These are phyloP conservation scores for Panthera tigris DNA, from an alignment of 2,113 vertebrate species.

Conservation along the genomic window DNA sequence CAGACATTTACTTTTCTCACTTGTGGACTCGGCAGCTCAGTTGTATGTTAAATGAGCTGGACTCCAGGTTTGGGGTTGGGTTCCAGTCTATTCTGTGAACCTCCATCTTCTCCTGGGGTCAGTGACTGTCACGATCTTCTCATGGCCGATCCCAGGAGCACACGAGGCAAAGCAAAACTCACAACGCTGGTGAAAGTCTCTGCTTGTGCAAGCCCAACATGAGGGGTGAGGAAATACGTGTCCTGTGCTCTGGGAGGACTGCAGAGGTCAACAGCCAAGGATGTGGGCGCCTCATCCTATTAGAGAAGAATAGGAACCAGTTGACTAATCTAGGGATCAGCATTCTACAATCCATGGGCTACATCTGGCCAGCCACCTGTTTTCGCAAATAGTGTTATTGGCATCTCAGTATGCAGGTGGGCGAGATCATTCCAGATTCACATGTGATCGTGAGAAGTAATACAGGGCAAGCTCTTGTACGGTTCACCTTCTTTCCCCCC, in stretches of 20 bases:
- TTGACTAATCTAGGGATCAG: background rate
- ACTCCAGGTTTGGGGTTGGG: background rate
- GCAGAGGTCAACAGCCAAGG: background rate
- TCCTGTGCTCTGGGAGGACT: background rate
- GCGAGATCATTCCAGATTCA: background rate
- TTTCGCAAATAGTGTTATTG: background rate
- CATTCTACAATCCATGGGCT: background rate
- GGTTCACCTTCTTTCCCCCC: background rate
- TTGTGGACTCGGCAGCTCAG: background rate
- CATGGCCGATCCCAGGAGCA: background rate
- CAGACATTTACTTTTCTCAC: background rate
- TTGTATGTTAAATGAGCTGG: background rate
- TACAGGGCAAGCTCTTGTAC: background rate
- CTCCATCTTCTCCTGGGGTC: background rate
- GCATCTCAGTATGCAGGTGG: background rate
- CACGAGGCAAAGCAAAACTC: background rate
- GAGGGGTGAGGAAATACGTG: background rate
- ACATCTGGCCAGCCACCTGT: background rate
- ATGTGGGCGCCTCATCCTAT: accelerated
- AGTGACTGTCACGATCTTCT: background rate
- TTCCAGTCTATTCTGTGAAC: background rate
- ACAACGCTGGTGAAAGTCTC: background rate
- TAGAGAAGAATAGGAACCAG: background rate
- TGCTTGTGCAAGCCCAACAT: background rate
- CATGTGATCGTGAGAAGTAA: background rate